Evolutionary conservation across 2,797 vertebrate genomes (phyloP).

Genomic region (Lindbergichthys nudifrons): DNA sequence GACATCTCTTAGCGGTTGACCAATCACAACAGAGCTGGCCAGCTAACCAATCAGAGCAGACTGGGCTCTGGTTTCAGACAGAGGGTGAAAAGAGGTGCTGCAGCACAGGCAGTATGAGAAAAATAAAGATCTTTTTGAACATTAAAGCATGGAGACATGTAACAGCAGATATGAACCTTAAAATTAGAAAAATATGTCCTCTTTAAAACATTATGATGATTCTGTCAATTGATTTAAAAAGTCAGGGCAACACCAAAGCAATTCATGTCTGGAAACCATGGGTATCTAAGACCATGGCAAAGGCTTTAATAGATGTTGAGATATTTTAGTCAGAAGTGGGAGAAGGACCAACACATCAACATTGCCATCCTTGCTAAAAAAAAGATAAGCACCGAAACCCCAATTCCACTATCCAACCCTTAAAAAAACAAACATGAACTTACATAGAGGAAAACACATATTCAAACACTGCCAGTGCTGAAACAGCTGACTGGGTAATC

Average conservation of each 20-base stretch:
- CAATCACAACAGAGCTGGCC: too few species aligned
- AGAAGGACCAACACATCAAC: neutral
- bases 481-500: neutral
- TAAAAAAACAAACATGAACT: neutral
- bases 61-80: too few species aligned
- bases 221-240: neutral
- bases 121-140: too few species aligned
- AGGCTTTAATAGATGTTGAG: neutral
- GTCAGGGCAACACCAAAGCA: neutral
- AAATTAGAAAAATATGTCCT: too few species aligned
- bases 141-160: too few species aligned
- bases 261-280: neutral
- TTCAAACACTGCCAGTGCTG: constrained; percentile 4
- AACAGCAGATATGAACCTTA: too few species aligned
- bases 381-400: neutral
- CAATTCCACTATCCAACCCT: neutral
- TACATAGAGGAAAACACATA: constrained; percentile 10
- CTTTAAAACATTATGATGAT: neutral
- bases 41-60: too few species aligned
- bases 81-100: too few species aligned
- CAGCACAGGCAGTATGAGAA: too few species aligned
- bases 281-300: neutral
- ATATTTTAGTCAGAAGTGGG: neutral
- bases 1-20: too few species aligned
- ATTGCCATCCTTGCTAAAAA: neutral